These are phyloP conservation scores for Oreocharis arfaki DNA, from an alignment of 2,113 vertebrate species.

Conservation along the genomic window DNA sequence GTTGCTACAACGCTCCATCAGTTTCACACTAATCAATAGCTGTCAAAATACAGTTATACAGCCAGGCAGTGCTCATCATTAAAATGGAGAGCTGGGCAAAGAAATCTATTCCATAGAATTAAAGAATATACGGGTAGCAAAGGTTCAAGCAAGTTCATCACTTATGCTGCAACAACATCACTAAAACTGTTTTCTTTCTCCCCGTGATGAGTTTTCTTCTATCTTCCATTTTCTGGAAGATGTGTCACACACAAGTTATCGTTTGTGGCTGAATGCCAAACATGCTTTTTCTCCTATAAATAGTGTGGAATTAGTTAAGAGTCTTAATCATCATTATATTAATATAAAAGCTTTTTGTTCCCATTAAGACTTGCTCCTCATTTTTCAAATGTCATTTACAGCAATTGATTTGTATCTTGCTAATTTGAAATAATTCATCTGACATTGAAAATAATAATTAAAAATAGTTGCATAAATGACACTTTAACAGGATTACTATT, in stretches of 20 bases:
- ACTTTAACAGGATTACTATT: conserved; percentile 28
- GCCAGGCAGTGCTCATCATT: neutral
- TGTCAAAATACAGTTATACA: neutral
- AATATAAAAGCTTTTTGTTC: conserved; percentile 21
- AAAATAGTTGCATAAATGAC: neutral
- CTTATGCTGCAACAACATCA: neutral
- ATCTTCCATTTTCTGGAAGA: neutral
- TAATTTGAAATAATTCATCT: conserved; percentile 35
- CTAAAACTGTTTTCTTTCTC: neutral
- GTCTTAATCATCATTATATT: neutral
- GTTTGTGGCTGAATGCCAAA: neutral
- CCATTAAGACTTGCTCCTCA: neutral
- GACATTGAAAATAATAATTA: conserved; percentile 6
- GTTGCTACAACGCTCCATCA: neutral
- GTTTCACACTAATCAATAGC: neutral
- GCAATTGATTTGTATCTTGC: neutral
- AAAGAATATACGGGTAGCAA: neutral
- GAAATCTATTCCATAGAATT: neutral
- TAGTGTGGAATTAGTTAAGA: neutral
- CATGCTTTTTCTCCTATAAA: neutral
- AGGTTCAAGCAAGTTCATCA: neutral
- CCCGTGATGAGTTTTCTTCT: neutral
- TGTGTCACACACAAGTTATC: neutral
- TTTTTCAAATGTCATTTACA: conserved; percentile 20
- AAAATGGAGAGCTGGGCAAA: neutral